Percentiles rank a stretch among this genome's conserved stretches.
Evolutionary conservation across 37 sponge, comb jelly and placozoan genomes (phyloP).

Genomic region (Ianthella basta): DNA sequence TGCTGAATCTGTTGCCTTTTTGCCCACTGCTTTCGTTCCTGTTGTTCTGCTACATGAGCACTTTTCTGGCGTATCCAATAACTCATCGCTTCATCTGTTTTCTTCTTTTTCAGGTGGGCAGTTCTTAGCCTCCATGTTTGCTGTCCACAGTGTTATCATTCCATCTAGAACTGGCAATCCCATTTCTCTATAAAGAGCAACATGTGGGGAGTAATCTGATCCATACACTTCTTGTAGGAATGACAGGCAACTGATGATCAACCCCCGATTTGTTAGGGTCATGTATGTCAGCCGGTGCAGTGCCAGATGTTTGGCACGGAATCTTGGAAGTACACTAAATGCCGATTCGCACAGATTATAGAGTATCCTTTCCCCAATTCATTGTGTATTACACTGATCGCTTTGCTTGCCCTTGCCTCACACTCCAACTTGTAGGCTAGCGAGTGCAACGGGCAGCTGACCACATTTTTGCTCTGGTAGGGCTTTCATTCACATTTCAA

Average conservation of each 20-base stretch:
- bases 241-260: neutral
- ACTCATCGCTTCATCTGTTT: neutral
- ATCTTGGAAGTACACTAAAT: neutral
- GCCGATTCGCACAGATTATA: too few species aligned
- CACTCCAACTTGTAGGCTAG: conserved; percentile 46
- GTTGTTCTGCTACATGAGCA: neutral
- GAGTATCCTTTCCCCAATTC: conserved; percentile 36
- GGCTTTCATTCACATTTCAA: conserved; percentile 29
- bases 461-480: conserved; percentile 1
- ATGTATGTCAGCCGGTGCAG: neutral
- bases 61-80: neutral
- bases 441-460: conserved; percentile 32
- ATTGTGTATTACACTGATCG: neutral
- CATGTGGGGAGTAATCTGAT: too few species aligned
- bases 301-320: neutral
- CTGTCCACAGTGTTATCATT: too few species aligned
- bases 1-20: neutral
- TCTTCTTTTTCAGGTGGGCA: neutral
- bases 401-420: conserved; percentile 7
- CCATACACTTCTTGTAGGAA: neutral
- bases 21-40: neutral
- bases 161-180: too few species aligned
- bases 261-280: conserved; percentile 1
- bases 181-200: too few species aligned
- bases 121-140: neutral